A percentile compares a stretch with the other conserved stretches of the same genome.
These are phyloP conservation scores for Tauraco erythrolophus DNA, from an alignment of 2,113 vertebrate species.

Conservation along the genomic window DNA sequence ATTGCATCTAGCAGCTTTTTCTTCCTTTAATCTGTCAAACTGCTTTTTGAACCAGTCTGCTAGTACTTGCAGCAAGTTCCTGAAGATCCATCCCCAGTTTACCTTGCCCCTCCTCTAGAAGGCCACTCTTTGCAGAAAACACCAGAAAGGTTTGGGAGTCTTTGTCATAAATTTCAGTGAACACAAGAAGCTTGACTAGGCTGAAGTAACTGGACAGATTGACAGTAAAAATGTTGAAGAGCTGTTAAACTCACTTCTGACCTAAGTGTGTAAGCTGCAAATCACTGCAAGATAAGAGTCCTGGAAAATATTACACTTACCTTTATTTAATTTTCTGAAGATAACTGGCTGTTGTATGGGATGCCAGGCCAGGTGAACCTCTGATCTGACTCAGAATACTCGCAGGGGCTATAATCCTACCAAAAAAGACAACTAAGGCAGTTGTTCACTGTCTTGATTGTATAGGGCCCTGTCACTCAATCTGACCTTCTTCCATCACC, in stretches of 20 bases:
- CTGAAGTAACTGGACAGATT: not conserved
- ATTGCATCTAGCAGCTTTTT: not conserved
- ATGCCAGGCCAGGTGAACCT: not conserved
- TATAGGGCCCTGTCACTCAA: not conserved
- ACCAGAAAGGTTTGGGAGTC: not conserved
- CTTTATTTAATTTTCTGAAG: not conserved
- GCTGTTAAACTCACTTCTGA: not conserved
- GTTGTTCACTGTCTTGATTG: not conserved
- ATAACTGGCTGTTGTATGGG: not conserved
- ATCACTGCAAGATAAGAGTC: not conserved
- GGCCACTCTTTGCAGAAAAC: not conserved
- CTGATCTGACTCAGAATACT: not conserved
- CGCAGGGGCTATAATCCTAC: not conserved
- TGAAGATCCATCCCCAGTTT: not conserved
- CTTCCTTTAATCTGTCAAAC: not conserved
- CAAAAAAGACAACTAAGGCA: not conserved
- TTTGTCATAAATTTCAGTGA: not conserved
- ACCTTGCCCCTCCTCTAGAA: accelerated
- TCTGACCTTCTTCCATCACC: not conserved
- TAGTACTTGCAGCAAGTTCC: accelerated
- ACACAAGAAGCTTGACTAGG: not conserved
- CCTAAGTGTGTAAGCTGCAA: not conserved
- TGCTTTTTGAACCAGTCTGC: not conserved
- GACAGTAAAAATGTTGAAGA: not conserved
- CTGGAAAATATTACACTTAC: not conserved